Evolutionary conservation across 2,113 vertebrate genomes (phyloP).

Genomic region (Pantherophis guttatus): DNA sequence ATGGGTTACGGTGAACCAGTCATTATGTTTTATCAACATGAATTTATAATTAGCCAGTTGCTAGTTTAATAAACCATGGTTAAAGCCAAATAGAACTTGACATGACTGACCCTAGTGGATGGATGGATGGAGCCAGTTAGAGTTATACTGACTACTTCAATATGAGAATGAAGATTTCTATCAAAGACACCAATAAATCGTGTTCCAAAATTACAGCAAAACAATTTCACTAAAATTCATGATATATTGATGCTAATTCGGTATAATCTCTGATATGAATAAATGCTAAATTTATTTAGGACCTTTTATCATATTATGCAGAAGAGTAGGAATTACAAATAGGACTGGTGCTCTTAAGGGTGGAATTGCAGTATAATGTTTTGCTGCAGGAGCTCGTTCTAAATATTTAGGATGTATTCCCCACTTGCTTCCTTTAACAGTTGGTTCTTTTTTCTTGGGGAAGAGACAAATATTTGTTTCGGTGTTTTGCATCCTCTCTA

Average conservation of each 20-base stretch:
- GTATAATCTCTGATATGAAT: neutral
- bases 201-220: neutral
- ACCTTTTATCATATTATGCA: neutral
- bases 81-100: neutral
- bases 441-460: neutral
- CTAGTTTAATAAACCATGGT: neutral
- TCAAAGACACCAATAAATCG: neutral
- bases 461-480: neutral
- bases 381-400: neutral
- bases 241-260: neutral
- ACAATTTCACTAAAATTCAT: neutral
- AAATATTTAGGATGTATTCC: neutral
- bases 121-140: neutral
- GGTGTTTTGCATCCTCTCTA: neutral
- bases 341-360: neutral
- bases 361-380: neutral
- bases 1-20: neutral
- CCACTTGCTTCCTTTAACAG: neutral
- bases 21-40: neutral
- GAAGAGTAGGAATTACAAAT: neutral
- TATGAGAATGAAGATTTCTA: neutral
- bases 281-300: neutral
- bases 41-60: neutral
- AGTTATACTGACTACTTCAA: neutral
- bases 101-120: neutral